Evolutionary conservation across 2,113 vertebrate species (phyloP), one percentile per base, ranked within the genome.

Genomic region (Erythrocercus mccallii): DNA sequence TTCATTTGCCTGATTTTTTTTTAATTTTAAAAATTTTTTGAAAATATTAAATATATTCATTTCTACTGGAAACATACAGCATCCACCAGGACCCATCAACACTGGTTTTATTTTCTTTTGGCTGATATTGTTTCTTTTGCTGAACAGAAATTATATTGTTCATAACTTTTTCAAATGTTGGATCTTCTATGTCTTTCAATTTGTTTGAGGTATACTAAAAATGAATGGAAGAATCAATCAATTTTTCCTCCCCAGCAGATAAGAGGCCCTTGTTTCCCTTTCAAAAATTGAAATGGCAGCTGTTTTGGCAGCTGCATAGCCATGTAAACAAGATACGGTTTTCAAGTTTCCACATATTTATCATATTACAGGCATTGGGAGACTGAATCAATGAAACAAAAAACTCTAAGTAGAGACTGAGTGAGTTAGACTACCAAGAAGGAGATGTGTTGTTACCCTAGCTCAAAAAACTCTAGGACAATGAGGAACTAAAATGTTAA

Each of bases 251-350:
- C 40, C 71, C 16, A 65, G 77, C 64, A 91, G 88, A 97, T 97
- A 96, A 95, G 91, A 96, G 77, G 57, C 76, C 85, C 27, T 96
- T 88, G 61, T 95, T 98, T 96, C 71, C 57, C 91, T 92, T 88
- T 76, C 86, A 89, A 95, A 93, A 94, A 91, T 35, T 81, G 68
- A 95, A 97, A 96, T 97, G 89, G 83, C 74, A 87, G 88, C 86
- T 96, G 91, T 96, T 97, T 97, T 94, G 96, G 82, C 91, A 97
- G 81, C 90, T 97, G 82, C 83, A 95, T 80, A 93, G 69, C 66
- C 88, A 83, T 77, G 81, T 96, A 98, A 97, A 97, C 86, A 95
- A 62, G 91, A 95, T 90, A 97, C 64, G 45, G 8, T 97, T 97
- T 97, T 96, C 87, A 96, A 96, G 85, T 57, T 96, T 80, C 78